Conservation (phyloP, 1,140 invertebrate species). For the Drosophila paulistorum region DNA sequence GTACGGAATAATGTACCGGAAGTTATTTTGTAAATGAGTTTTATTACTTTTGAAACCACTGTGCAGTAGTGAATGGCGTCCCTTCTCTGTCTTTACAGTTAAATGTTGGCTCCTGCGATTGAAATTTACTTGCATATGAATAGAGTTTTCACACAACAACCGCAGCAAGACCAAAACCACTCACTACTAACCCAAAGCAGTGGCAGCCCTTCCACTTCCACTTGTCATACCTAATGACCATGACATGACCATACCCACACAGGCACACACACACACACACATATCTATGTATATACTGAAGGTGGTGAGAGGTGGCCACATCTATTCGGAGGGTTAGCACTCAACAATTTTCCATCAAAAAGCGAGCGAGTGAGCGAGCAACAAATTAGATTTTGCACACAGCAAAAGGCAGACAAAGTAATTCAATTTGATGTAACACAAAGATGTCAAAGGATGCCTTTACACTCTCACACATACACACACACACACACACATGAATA, state of each 20-base stretch:
- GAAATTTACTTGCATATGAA: conserved; percentile 9
- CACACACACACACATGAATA: not conserved
- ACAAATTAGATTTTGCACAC: conserved; percentile 60
- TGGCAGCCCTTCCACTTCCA: conserved; percentile 9
- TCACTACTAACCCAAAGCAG: conserved; percentile 1
- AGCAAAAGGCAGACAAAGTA: conserved; percentile 33
- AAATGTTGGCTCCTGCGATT: not conserved
- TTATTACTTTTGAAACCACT: not conserved
- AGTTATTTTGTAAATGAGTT: no score
- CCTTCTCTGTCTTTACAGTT: not conserved
- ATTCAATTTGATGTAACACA: conserved; percentile 51
- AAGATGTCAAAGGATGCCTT: conserved; percentile 26
- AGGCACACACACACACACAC: not conserved
- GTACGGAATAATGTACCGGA: no score
- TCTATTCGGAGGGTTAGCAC: not conserved
- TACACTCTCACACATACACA: not conserved
- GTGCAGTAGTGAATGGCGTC: conserved; percentile 11
- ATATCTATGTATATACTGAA: no score
- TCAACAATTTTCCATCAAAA: conserved; percentile 24
- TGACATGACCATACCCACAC: conserved; percentile 42
- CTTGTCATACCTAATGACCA: conserved; percentile 41
- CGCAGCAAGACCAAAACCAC: conserved; percentile 9
- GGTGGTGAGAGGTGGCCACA: no score
- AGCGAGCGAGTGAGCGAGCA: not conserved
- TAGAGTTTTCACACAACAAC: conserved; percentile 15